A percentile compares a stretch with the other conserved stretches of the same genome.
These are phyloP conservation scores for Thereva unica DNA, from an alignment of 2,888 invertebrate genomes.

Conservation along the genomic window DNA sequence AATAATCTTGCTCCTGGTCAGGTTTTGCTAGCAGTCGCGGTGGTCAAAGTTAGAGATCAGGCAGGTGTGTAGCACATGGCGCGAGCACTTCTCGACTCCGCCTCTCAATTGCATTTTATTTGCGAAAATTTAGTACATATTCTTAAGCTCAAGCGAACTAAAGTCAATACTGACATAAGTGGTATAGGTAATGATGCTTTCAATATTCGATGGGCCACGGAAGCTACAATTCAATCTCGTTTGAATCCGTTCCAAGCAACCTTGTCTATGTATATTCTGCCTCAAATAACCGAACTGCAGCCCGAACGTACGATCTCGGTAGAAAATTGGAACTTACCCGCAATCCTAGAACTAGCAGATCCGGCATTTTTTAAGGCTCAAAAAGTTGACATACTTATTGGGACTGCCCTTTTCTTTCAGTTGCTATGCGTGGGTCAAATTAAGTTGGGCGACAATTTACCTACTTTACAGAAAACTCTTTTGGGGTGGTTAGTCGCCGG, in stretches of 20 bases:
- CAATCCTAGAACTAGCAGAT: conserved; percentile 2
- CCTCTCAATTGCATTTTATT: too few relatives aligned
- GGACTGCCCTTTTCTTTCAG: background rate
- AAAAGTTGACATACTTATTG: conserved; percentile 14
- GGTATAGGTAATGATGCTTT: background rate
- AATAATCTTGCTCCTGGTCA: too few relatives aligned
- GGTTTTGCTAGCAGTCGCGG: too few relatives aligned
- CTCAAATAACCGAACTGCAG: background rate
- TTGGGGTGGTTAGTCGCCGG: too few relatives aligned
- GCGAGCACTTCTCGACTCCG: too few relatives aligned
- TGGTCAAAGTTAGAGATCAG: too few relatives aligned
- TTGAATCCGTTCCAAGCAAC: background rate
- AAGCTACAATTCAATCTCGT: background rate
- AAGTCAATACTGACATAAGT: background rate
- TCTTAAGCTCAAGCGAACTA: background rate
- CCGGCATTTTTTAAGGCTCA: conserved; percentile 1
- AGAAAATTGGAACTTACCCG: conserved; percentile 36
- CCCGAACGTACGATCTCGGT: background rate
- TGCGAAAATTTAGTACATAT: too few relatives aligned
- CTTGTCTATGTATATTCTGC: background rate
- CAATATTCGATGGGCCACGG: background rate
- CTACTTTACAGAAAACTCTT: too few relatives aligned
- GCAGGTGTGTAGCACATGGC: too few relatives aligned
- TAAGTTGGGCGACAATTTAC: background rate
- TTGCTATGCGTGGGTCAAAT: conserved; percentile 8